These are phyloP conservation scores for Allygus modestus DNA, from an alignment of 2,888 invertebrate genomes.

Conservation along the genomic window DNA sequence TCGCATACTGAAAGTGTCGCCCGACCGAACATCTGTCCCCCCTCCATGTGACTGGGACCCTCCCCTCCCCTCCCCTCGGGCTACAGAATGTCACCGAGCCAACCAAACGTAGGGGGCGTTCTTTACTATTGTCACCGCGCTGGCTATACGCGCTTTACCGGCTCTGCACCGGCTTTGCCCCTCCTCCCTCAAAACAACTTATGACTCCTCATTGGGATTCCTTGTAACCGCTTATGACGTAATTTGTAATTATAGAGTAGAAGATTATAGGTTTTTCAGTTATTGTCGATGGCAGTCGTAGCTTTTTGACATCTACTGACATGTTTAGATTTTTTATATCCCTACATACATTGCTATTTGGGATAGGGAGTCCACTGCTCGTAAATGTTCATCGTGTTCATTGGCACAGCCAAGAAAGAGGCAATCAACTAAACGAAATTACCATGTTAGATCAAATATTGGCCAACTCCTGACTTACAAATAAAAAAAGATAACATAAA, in stretches of 20 bases:
- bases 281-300: no score
- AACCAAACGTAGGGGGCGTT: slow-evolving; percentile 58
- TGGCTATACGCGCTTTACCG: slow-evolving; percentile 23
- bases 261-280: no score
- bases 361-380: no score
- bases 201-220: not conserved
- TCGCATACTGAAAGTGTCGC: slow-evolving; percentile 52
- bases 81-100: slow-evolving; percentile 44
- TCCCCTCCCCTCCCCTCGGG: slow-evolving; percentile 13
- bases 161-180: slow-evolving; percentile 24
- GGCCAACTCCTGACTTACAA: no score
- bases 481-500: no score
- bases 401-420: no score
- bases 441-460: no score
- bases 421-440: no score
- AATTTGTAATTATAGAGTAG: slow-evolving; percentile 20
- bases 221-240: not conserved
- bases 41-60: slow-evolving; percentile 28
- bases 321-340: no score
- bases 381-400: no score
- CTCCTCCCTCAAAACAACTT: not conserved
- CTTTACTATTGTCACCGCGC: slow-evolving; percentile 39
- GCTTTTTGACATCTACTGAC: no score
- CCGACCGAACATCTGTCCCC: slow-evolving; percentile 49
- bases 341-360: no score